Evolutionary conservation across 2,888 invertebrate species (phyloP).

Genomic region (Harpagoxenus sublaevis): DNA sequence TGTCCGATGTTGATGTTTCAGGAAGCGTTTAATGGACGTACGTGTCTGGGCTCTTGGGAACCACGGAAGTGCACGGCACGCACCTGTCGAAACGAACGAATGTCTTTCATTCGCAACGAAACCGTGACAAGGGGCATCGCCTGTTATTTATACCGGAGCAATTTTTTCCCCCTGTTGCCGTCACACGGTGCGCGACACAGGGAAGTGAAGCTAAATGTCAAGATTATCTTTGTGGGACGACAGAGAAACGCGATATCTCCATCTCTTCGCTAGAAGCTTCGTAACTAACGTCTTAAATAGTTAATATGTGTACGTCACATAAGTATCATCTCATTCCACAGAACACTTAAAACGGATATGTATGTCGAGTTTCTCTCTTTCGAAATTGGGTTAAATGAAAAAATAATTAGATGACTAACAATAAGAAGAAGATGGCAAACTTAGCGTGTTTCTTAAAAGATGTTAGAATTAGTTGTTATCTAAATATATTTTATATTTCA

Average conservation of each 20-base stretch:
- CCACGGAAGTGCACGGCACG: constrained; percentile 61
- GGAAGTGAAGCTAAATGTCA: constrained; percentile 16
- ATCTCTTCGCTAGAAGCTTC: neutral
- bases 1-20: constrained; percentile 48
- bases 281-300: neutral
- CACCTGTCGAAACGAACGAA: constrained; percentile 74
- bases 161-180: constrained; percentile 55
- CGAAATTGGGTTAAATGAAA: neutral
- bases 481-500: neutral
- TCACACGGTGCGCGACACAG: constrained; percentile 15
- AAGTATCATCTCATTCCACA: neutral
- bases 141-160: constrained; percentile 63
- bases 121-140: constrained; percentile 37
- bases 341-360: neutral
- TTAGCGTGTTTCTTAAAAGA: neutral
- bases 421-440: neutral
- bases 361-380: neutral
- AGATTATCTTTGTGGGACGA: constrained; percentile 27
- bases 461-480: neutral
- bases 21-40: constrained; percentile 64
- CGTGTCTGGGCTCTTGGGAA: constrained; percentile 62
- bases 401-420: neutral
- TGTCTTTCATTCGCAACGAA: constrained; percentile 63
- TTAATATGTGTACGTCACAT: neutral
- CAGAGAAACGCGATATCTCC: neutral